A percentile compares a stretch with the other conserved stretches of the same genome.
Evolutionary conservation across 2,888 invertebrate species (phyloP).

Genomic region (Noctua comes): DNA sequence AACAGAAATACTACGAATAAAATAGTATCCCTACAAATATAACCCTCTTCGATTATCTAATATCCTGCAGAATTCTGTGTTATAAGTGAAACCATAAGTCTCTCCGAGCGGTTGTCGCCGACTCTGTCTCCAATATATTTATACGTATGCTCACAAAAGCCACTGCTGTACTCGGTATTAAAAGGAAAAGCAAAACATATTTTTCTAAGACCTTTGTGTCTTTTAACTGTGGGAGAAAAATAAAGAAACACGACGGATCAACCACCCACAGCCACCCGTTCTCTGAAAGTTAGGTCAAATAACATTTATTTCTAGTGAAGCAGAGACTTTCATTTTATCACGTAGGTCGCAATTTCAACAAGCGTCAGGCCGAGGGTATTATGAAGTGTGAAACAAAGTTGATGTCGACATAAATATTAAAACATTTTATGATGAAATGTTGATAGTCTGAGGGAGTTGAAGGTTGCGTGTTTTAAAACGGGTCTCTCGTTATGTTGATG

Average conservation of each 20-base stretch:
- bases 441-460: constrained; percentile 27
- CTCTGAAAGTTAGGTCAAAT: constrained; percentile 34
- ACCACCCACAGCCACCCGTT: constrained; percentile 15
- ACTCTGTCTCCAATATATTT: constrained; percentile 46
- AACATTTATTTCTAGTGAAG: constrained; percentile 37
- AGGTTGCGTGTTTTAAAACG: constrained; percentile 39
- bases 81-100: constrained; percentile 48
- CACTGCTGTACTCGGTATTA: constrained; percentile 49
- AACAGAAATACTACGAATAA: constrained; percentile 25
- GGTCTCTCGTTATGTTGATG: constrained; percentile 30
- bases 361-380: constrained; percentile 27
- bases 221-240: constrained; percentile 41
- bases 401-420: constrained; percentile 44
- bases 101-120: constrained; percentile 39
- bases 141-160: constrained; percentile 50
- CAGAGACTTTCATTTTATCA: constrained; percentile 43
- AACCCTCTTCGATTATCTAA: constrained; percentile 38
- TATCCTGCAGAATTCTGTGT: constrained; percentile 43
- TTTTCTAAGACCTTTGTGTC: constrained; percentile 53
- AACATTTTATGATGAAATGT: constrained; percentile 39
- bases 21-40: constrained; percentile 43
- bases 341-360: constrained; percentile 32
- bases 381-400: constrained; percentile 56
- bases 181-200: constrained; percentile 56
- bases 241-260: constrained; percentile 44